These are phyloP conservation scores for Trochalopteron elliotii DNA, from an alignment of 2,113 vertebrate species.

Conservation along the genomic window DNA sequence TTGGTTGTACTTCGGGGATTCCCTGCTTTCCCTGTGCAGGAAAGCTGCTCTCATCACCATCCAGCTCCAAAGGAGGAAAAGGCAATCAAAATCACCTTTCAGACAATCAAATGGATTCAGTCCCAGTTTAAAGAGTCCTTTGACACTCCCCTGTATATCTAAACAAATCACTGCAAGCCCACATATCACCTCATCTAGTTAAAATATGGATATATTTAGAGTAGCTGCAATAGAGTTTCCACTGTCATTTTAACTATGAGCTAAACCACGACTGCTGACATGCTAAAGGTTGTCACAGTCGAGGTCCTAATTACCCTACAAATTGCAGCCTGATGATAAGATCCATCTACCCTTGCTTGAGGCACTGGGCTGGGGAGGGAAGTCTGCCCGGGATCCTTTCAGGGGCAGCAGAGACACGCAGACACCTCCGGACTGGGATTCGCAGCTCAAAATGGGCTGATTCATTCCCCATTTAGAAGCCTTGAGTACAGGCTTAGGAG, in stretches of 20 bases:
- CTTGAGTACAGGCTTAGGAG: not conserved
- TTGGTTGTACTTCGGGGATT: not conserved
- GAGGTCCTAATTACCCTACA: constrained; percentile 37
- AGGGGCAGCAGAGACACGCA: not conserved
- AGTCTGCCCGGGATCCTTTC: not conserved
- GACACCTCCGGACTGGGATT: not conserved
- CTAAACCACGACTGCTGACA: constrained; percentile 14
- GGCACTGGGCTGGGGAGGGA: not conserved
- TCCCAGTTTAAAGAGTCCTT: not conserved
- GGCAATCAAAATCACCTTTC: not conserved
- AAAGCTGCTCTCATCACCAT: not conserved
- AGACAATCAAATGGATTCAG: not conserved
- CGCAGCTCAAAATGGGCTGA: not conserved
- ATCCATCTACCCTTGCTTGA: not conserved
- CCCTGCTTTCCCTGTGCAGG: not conserved
- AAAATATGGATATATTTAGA: constrained; percentile 33
- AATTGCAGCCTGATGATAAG: not conserved
- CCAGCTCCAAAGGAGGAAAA: not conserved
- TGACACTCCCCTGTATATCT: not conserved
- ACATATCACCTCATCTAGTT: constrained; percentile 7
- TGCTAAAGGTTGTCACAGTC: constrained; percentile 32
- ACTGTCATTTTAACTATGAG: constrained; percentile 16
- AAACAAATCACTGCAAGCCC: constrained; percentile 5
- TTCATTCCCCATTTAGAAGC: not conserved
- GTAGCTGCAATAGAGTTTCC: not conserved